Conservation (phyloP, 2,888 invertebrate species). For the Tortricodes alternella region DNA sequence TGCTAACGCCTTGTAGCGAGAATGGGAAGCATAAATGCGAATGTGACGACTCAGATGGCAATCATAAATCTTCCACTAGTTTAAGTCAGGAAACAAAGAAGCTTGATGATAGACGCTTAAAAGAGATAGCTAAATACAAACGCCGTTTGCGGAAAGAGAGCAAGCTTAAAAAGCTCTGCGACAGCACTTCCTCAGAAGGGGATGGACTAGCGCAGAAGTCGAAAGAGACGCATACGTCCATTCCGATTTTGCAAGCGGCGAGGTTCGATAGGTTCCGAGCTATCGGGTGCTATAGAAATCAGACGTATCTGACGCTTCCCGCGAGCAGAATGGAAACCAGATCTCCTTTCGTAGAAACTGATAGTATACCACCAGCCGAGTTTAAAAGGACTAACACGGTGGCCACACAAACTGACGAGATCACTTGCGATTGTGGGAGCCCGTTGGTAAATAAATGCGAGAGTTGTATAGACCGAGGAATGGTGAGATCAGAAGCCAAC, state of each 20-base stretch:
- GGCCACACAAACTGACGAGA: conserved; percentile 70
- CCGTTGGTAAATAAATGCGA: conserved; percentile 54
- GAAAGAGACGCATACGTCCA: conserved; percentile 70
- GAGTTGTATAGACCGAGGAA: conserved; percentile 48
- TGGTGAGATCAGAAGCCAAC: conserved; percentile 71
- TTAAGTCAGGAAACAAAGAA: conserved; percentile 55
- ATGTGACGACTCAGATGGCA: conserved; percentile 86
- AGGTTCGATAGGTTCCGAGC: conserved; percentile 75
- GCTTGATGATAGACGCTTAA: conserved; percentile 65
- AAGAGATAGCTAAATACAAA: conserved; percentile 78
- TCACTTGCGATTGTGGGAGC: conserved; percentile 63
- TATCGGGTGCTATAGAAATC: conserved; percentile 74
- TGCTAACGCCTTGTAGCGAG: conserved; percentile 87
- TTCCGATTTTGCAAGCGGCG: conserved; percentile 76
- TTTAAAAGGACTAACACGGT: conserved; percentile 64
- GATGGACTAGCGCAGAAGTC: conserved; percentile 46
- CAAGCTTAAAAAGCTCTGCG: conserved; percentile 66
- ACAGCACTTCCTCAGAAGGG: conserved; percentile 74
- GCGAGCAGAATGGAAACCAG: conserved; percentile 66
- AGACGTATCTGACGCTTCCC: conserved; percentile 72
- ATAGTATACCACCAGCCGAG: conserved; percentile 54
- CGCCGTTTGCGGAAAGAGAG: conserved; percentile 70
- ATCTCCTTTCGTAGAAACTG: conserved; percentile 64
- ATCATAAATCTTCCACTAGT: conserved; percentile 47
- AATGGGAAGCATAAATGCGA: conserved; percentile 90